These are phyloP conservation scores for Parnassius smintheus DNA, from an alignment of 2,888 invertebrate species.

Conservation along the genomic window DNA sequence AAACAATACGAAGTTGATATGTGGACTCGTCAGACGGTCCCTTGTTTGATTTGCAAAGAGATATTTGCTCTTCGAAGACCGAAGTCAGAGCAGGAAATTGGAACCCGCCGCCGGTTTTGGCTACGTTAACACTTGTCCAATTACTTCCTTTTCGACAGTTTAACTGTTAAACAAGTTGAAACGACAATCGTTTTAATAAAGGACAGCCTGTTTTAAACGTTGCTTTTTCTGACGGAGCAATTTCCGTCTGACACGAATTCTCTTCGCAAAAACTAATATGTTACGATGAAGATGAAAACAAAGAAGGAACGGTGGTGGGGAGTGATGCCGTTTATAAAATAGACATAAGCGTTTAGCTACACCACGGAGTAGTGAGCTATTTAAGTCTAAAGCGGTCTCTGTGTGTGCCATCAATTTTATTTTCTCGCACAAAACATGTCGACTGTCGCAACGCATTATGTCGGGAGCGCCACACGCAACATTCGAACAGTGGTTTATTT, in stretches of 20 bases:
- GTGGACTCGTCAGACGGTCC: constrained; percentile 74
- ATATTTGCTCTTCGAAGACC: constrained; percentile 70
- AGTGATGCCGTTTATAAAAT: constrained; percentile 72
- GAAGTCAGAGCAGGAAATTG: constrained; percentile 72
- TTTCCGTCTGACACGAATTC: constrained; percentile 63
- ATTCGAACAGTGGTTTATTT: constrained; percentile 76
- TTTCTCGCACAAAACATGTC: constrained; percentile 80
- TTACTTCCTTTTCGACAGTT: constrained; percentile 61
- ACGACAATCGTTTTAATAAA: constrained; percentile 58
- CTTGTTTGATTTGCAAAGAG: constrained; percentile 80
- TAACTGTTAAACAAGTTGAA: constrained; percentile 48
- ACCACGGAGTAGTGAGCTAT: constrained; percentile 72
- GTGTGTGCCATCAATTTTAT: constrained; percentile 78
- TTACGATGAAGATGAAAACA: constrained; percentile 56
- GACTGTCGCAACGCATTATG: constrained; percentile 78
- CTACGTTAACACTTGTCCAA: constrained; percentile 69
- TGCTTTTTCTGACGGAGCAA: constrained; percentile 58
- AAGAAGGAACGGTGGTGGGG: constrained; percentile 44
- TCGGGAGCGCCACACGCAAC: constrained; percentile 74
- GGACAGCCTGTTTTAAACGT: constrained; percentile 42
- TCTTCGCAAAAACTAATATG: constrained; percentile 69
- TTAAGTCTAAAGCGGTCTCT: constrained; percentile 70
- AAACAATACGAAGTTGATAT: constrained; percentile 79
- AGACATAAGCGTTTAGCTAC: constrained; percentile 76
- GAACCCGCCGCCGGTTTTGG: constrained; percentile 55